A percentile compares a stretch with the other conserved stretches of the same genome.
phyloP scores from a whole-genome alignment of 2,797 vertebrate species.

The Bovichtus diacanthus region DNA sequence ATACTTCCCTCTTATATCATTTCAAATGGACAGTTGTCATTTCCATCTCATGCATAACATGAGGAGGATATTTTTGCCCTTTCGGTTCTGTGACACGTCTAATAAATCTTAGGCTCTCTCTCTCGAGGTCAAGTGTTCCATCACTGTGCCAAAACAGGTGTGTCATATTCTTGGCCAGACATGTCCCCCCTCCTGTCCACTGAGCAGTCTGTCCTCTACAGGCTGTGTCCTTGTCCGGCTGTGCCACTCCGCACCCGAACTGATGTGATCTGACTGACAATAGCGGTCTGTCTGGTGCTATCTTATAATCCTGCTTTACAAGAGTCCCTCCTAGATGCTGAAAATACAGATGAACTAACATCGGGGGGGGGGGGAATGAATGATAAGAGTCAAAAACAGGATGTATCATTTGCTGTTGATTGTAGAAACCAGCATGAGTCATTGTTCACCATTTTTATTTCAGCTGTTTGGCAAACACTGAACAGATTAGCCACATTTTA shows the following conservation, averaged over 20 bases:
- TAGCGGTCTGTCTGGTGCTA: conserved; percentile 57
- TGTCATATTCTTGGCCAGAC: conserved; percentile 54
- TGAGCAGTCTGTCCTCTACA: conserved; percentile 68
- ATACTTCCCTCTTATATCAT: background rate
- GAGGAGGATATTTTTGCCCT: conserved; percentile 54
- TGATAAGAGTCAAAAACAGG: conserved; percentile 14
- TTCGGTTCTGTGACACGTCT: conserved; percentile 63
- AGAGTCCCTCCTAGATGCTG: conserved; percentile 41
- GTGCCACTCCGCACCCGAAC: conserved; percentile 68
- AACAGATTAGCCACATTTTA: conserved; percentile 33
- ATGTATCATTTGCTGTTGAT: background rate
- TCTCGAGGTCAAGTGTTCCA: conserved; percentile 69
- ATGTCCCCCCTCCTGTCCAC: conserved; percentile 51
- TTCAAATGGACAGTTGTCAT: conserved; percentile 48
- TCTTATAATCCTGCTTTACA: conserved; percentile 68
- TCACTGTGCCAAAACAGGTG: conserved; percentile 75
- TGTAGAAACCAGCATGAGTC: conserved; percentile 43
- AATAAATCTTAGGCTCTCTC: conserved; percentile 75
- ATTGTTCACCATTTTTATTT: conserved; percentile 55
- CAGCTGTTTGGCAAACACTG: conserved; percentile 41
- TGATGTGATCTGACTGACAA: conserved; percentile 85
- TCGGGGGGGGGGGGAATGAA: no score
- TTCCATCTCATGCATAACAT: conserved; percentile 62
- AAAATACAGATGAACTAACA: conserved; percentile 44
- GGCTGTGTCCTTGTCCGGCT: conserved; percentile 81